phyloP scores from a whole-genome alignment of 2,113 vertebrate species.

The Mormyrus iriodes region DNA sequence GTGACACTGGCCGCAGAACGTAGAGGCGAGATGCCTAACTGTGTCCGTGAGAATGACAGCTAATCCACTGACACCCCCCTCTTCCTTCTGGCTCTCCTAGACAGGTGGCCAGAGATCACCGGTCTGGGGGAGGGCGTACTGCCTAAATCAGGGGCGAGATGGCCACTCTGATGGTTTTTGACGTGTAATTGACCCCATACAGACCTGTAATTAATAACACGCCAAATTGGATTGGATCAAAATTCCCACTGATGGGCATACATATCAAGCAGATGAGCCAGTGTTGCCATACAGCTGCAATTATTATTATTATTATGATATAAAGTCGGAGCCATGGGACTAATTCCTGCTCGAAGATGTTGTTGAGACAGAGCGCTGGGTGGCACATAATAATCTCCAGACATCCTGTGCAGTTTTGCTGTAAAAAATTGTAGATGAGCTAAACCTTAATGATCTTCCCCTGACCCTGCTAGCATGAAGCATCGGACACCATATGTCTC shows the following conservation, averaged over 20 bases:
- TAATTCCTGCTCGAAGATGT: not conserved
- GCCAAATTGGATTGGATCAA: slow-evolving; percentile 3
- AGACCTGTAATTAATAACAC: slow-evolving; percentile 19
- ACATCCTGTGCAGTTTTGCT: not conserved
- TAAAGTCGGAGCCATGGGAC: not conserved
- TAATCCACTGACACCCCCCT: not conserved
- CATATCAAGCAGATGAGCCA: not conserved
- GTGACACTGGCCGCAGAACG: not conserved
- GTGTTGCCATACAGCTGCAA: not conserved
- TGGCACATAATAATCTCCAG: not conserved
- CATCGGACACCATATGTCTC: not conserved
- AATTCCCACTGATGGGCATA: not conserved
- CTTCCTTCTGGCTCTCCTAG: not conserved
- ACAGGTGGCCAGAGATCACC: not conserved
- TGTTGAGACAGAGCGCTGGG: not conserved
- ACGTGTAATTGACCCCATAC: slow-evolving; percentile 21
- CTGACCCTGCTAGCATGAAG: not conserved
- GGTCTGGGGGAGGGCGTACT: not conserved
- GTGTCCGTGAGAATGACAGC: not conserved
- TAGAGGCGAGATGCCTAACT: not conserved
- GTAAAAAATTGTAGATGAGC: not conserved
- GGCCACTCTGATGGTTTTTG: slow-evolving; percentile 6
- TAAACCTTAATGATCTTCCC: not conserved
- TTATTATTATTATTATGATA: slow-evolving; percentile 15
- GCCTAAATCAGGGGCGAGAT: not conserved